phyloP scores from a whole-genome alignment of 2,888 invertebrate genomes.

The Drosophila anomelani region DNA sequence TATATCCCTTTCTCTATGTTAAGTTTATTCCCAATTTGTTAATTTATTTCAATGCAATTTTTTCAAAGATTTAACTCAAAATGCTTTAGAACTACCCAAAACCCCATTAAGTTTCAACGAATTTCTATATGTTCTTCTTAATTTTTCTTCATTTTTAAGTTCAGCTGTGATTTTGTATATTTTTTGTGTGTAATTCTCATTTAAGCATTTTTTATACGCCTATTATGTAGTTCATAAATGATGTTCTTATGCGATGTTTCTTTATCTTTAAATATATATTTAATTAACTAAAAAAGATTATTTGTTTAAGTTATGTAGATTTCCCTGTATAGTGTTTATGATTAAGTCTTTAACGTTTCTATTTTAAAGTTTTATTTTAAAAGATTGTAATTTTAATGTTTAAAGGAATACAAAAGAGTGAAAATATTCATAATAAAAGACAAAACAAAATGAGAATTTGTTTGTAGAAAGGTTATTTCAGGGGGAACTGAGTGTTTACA shows the following conservation, averaged over 20 bases:
- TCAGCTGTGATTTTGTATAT: constrained; percentile 79
- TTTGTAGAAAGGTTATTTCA: neutral
- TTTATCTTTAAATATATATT: constrained; percentile 26
- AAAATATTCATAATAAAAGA: constrained; percentile 52
- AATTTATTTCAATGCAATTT: constrained; percentile 49
- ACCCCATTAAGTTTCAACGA: constrained; percentile 58
- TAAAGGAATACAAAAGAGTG: constrained; percentile 38
- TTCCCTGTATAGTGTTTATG: constrained; percentile 41
- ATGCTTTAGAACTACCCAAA: constrained; percentile 40
- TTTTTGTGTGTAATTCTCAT: constrained; percentile 64
- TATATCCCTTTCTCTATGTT: constrained; percentile 41
- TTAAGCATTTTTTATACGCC: constrained; percentile 43
- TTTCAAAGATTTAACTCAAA: constrained; percentile 38
- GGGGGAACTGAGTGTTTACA: neutral
- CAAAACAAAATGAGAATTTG: constrained; percentile 20
- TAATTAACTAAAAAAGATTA: constrained; percentile 24
- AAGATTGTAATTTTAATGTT: constrained; percentile 18
- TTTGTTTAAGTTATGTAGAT: constrained; percentile 71
- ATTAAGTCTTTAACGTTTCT: constrained; percentile 59
- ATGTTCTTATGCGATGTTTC: constrained; percentile 39
- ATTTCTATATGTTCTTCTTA: constrained; percentile 34
- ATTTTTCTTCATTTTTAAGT: constrained; percentile 73
- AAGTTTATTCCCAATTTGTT: constrained; percentile 60
- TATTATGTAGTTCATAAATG: constrained; percentile 63
- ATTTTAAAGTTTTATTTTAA: constrained; percentile 26